Conservation (phyloP, 2,113 vertebrate species). For the Taurulus bubalis region DNA sequence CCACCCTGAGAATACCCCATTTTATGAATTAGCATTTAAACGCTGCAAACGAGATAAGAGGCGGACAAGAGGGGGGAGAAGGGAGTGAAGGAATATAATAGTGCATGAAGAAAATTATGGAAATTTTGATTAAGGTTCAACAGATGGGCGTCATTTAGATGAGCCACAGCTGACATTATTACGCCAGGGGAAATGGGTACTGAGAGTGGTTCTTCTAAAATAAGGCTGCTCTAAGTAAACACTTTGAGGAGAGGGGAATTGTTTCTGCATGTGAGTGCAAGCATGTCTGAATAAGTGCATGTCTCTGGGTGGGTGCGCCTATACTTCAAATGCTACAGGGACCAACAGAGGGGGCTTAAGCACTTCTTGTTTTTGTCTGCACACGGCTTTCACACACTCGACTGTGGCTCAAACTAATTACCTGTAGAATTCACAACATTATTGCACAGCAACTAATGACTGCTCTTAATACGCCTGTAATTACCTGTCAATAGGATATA, state of each 20-base stretch:
- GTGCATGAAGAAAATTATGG: constrained; percentile 67
- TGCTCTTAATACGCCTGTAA: constrained; percentile 73
- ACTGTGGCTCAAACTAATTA: constrained; percentile 76
- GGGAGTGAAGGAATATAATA: constrained; percentile 38
- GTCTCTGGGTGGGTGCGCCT: neutral
- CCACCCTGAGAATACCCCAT: constrained; percentile 51
- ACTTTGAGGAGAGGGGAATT: constrained; percentile 26
- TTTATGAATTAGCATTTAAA: constrained; percentile 69
- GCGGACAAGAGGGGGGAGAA: neutral
- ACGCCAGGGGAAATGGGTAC: constrained; percentile 43
- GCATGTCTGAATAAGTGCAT: constrained; percentile 21
- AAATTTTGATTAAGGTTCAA: constrained; percentile 74
- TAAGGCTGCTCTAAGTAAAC: constrained; percentile 47
- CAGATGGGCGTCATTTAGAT: constrained; percentile 73
- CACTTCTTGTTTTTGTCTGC: constrained; percentile 43
- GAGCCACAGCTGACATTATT: constrained; percentile 68
- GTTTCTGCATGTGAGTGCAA: constrained; percentile 14
- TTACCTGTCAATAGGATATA: constrained; percentile 76
- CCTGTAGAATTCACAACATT: constrained; percentile 69
- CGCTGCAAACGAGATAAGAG: constrained; percentile 57
- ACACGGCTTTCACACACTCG: constrained; percentile 51
- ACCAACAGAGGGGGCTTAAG: constrained; percentile 39
- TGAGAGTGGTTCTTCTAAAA: constrained; percentile 32
- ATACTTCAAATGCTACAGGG: constrained; percentile 46
- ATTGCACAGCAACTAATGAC: constrained; percentile 73